These are phyloP conservation scores for Agrotis clavis DNA, from an alignment of 2,888 invertebrate genomes.

Conservation along the genomic window DNA sequence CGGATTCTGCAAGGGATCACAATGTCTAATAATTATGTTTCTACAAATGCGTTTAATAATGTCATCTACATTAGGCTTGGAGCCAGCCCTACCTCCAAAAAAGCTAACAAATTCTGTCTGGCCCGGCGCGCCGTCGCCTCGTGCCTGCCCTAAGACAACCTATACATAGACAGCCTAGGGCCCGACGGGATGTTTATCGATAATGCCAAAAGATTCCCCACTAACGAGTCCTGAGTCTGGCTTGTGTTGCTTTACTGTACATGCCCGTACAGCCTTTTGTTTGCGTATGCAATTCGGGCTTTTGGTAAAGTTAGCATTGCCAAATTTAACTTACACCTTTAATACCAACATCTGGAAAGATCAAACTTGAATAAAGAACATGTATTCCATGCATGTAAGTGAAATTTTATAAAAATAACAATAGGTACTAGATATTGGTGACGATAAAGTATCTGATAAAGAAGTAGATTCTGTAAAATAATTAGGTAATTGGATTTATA, in stretches of 20 bases:
- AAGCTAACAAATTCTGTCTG: slow-evolving; percentile 76
- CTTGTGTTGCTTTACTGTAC: slow-evolving; percentile 59
- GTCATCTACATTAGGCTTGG: not conserved
- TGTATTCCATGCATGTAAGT: not conserved
- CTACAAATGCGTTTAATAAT: slow-evolving; percentile 1
- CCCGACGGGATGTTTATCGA: slow-evolving; percentile 78
- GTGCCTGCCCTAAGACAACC: slow-evolving; percentile 89
- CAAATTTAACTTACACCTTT: slow-evolving; percentile 30
- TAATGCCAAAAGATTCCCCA: slow-evolving; percentile 70
- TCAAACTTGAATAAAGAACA: slow-evolving; percentile 8
- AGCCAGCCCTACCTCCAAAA: slow-evolving; percentile 84
- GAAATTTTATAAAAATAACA: not conserved
- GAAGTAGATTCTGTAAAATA: slow-evolving; percentile 23
- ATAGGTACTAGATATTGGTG: not conserved
- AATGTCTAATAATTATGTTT: not conserved
- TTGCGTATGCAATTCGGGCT: slow-evolving; percentile 41
- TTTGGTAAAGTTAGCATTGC: slow-evolving; percentile 30
- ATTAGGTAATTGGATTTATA: slow-evolving; percentile 49
- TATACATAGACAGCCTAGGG: slow-evolving; percentile 86
- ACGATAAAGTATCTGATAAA: slow-evolving; percentile 20
- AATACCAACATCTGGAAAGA: slow-evolving; percentile 17
- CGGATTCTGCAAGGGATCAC: not conserved
- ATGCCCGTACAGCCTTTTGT: slow-evolving; percentile 50
- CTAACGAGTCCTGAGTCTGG: slow-evolving; percentile 71
- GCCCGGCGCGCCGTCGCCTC: slow-evolving; percentile 78